phyloP scores from a whole-genome alignment of 2,888 invertebrate species.

The Cheilosia scutellata region DNA sequence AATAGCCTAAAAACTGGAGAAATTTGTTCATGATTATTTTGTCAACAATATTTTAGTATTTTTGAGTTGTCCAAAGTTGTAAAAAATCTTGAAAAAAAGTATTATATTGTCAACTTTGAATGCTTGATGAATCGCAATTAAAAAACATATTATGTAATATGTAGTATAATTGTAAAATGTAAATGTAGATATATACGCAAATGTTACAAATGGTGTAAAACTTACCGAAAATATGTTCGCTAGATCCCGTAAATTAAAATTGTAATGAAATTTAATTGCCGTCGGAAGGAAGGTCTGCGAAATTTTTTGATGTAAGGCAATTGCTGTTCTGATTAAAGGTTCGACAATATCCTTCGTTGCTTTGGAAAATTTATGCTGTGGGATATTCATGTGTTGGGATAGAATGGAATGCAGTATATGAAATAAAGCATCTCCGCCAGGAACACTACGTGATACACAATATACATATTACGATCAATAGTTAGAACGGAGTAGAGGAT shows the following conservation, averaged over 20 bases:
- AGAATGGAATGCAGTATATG: slow-evolving; percentile 94
- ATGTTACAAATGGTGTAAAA: neutral
- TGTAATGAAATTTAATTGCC: slow-evolving; percentile 97
- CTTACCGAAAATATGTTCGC: slow-evolving; percentile 96
- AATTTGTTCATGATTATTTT: too few species aligned
- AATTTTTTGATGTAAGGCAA: slow-evolving; percentile 91
- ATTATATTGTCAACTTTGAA: too few species aligned
- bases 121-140: too few species aligned
- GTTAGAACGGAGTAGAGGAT: neutral
- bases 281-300: slow-evolving; percentile 93
- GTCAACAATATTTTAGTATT: too few species aligned
- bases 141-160: too few species aligned
- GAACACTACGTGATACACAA: slow-evolving; percentile 87
- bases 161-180: too few species aligned
- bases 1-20: too few species aligned
- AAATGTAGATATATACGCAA: too few species aligned
- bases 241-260: slow-evolving; percentile 95
- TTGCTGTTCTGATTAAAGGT: slow-evolving; percentile 88
- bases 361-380: slow-evolving; percentile 88
- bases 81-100: too few species aligned
- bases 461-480: slow-evolving; percentile 12
- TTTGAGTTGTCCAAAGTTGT: too few species aligned
- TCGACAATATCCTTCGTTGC: slow-evolving; percentile 86
- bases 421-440: slow-evolving; percentile 91
- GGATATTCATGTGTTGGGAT: slow-evolving; percentile 89